Evolutionary conservation across 2,113 vertebrate genomes (phyloP).

Genomic region (Ciconia maguari): DNA sequence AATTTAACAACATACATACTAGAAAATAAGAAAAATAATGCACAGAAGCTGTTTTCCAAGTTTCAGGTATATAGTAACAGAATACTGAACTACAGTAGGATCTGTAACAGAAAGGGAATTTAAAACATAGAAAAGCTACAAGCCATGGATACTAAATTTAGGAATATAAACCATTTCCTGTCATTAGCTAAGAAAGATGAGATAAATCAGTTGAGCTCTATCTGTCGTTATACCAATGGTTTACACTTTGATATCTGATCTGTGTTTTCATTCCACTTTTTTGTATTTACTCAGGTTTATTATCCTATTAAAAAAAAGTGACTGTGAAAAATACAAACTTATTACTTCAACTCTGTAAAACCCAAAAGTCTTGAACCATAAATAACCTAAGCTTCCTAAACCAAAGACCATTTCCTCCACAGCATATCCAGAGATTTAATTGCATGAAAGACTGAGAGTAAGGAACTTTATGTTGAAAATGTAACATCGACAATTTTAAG

Average conservation of each 20-base stretch:
- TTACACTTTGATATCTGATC: background rate
- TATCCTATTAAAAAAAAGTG: background rate
- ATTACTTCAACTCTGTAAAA: background rate
- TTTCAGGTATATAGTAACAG: background rate
- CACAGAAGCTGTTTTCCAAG: background rate
- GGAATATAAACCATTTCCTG: background rate
- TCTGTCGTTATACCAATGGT: background rate
- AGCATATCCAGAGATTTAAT: background rate
- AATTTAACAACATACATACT: background rate
- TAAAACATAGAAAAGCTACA: background rate
- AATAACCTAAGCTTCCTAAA: background rate
- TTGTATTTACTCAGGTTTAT: background rate
- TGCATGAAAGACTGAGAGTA: background rate
- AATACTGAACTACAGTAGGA: background rate
- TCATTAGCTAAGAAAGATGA: background rate
- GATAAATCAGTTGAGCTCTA: background rate
- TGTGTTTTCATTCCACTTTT: background rate
- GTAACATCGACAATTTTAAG: fast-evolving
- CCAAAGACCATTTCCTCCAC: background rate
- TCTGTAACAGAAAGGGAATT: background rate
- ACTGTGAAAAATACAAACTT: background rate
- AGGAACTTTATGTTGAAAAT: background rate
- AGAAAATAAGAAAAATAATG: background rate
- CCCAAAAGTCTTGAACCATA: background rate
- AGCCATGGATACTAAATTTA: background rate